Evolutionary conservation across 2,888 invertebrate genomes (phyloP).

Genomic region (Dioctria rufipes): DNA sequence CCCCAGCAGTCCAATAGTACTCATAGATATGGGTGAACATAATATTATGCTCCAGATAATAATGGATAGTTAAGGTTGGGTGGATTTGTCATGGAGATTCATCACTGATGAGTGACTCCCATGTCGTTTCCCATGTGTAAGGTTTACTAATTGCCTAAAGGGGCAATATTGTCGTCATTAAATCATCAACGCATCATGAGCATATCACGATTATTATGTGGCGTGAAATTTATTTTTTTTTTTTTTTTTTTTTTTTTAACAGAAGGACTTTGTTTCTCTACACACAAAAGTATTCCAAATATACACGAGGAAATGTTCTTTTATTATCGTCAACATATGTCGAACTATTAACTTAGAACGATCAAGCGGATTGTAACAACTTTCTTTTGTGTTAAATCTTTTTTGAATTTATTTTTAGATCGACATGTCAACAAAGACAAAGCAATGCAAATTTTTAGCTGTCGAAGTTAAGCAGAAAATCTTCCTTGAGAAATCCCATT

Average conservation of each 20-base stretch:
- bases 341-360: no score
- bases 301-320: no score
- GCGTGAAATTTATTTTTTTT: not conserved
- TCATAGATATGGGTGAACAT: slow-evolving; percentile 1
- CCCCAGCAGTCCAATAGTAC: not conserved
- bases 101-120: not conserved
- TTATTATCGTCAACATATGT: no score
- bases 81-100: slow-evolving; percentile 16
- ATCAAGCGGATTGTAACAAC: not conserved
- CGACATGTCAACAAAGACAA: no score
- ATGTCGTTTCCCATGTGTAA: slow-evolving; percentile 4
- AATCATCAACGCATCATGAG: slow-evolving; percentile 15
- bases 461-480: slow-evolving; percentile 20
- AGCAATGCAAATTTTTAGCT: no score
- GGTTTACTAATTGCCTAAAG: slow-evolving; percentile 18
- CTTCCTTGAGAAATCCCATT: slow-evolving; percentile 29
- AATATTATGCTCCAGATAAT: not conserved
- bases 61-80: slow-evolving; percentile 29
- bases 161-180: slow-evolving; percentile 40
- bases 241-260: no score
- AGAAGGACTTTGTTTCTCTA: no score
- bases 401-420: not conserved
- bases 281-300: no score
- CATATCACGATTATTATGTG: not conserved
- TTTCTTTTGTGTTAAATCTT: not conserved